Base-by-base conservation (phyloP, 2,888 invertebrate species). In the Coelogynopora nodosa region DNA sequence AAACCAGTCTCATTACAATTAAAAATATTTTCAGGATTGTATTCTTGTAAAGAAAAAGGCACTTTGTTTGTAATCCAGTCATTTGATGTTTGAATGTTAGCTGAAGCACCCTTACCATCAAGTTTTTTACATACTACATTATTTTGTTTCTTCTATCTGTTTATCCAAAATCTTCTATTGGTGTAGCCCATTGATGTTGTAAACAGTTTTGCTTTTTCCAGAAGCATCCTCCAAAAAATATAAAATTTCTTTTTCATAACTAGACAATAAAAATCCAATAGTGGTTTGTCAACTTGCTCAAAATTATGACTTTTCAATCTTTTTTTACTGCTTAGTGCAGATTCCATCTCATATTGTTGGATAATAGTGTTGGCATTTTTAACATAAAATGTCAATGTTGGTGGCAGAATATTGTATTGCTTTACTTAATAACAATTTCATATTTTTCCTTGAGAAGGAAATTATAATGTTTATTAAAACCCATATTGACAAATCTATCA, bases 161-260 rank as follows among this genome's bases (percentile, higher is more conserved):
- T 74, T 10, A 74, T 74, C 74, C 74, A 74, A 74, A n/a, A n/a
- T 74, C 5, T 74, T 74, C 5, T 74, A 74, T 74, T 26, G 74
- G 74, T 10, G 23, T 74, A 74, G 74, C 23, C 74, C 74, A 74
- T 10, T 74, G 74, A 74, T 26, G 74, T 74, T 74, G 74, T 26
- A 74, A n/a, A 74, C 74, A 74, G 74, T 74, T 74, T 74, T 74
- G 74, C 74, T 74, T 74, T 74, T 74, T 74, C 74, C 74, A 74
- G 74, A 74, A 74, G 74, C 74, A 74, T 74, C 74, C 23, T 26
- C 23, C 74, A 10, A 74, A 26, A 74, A 74, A 74, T 26, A 74
- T 10, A 26, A n/a, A 74, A 74, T 74, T 74, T 74, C 23, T 74
- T 74, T 10, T 74, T 26, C 74, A 10, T 74, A 26, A 74, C 74